Evolutionary conservation across 2,888 invertebrate species (phyloP).

Genomic region (Nephrotoma flavescens): DNA sequence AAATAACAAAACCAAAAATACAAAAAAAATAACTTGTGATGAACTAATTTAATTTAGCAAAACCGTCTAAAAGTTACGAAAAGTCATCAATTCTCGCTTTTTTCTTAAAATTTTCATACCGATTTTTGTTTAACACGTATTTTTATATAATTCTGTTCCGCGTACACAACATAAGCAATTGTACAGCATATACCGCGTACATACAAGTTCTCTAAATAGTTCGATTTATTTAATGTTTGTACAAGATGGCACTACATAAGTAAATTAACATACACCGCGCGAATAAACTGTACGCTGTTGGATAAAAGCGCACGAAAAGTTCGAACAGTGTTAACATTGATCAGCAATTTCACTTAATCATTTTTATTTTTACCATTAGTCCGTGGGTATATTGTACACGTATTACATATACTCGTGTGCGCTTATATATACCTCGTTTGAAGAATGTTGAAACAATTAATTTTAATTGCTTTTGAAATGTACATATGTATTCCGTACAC

Average conservation of each 20-base stretch:
- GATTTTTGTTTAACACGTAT: not conserved
- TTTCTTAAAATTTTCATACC: not conserved
- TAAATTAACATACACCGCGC: not conserved
- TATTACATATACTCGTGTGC: not conserved
- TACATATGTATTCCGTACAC: not conserved
- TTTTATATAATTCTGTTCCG: not conserved
- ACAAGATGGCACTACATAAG: not conserved
- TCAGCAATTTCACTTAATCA: not conserved
- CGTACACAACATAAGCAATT: not conserved
- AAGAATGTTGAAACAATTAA: not conserved
- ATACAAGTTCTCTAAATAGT: not conserved
- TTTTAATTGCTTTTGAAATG: not conserved
- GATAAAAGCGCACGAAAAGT: not conserved
- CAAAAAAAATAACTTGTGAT: not conserved
- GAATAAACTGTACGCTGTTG: not conserved
- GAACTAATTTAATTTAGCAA: not conserved
- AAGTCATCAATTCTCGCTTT: not conserved
- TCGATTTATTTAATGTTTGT: not conserved
- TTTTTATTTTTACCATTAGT: not conserved
- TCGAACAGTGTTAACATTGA: not conserved
- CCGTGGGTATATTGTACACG: not conserved
- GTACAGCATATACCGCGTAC: not conserved
- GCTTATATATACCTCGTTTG: not conserved
- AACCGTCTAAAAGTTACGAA: not conserved
- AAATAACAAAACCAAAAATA: not conserved